Conservation (phyloP, 1,140 invertebrate genomes). For the Pseudoatta argentina region DNA sequence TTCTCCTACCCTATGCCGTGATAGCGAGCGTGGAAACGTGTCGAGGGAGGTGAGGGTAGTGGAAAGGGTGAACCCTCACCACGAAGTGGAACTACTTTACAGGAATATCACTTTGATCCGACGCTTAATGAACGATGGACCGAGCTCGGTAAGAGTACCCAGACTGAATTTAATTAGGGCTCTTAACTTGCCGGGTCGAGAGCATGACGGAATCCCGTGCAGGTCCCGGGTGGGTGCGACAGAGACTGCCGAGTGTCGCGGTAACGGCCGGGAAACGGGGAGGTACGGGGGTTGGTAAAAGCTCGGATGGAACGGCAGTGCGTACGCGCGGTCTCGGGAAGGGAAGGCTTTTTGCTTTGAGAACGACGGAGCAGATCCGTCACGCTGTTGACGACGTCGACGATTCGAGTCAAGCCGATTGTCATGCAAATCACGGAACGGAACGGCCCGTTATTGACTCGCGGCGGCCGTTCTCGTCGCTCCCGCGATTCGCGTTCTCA, state of each 20-base stretch:
- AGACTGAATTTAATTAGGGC: slow-evolving; percentile 85
- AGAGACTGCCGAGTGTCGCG: slow-evolving; percentile 49
- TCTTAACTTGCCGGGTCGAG: slow-evolving; percentile 80
- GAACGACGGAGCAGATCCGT: slow-evolving; percentile 77
- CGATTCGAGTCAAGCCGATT: slow-evolving; percentile 77
- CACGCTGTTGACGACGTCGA: slow-evolving; percentile 75
- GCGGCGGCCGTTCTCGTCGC: slow-evolving; percentile 63
- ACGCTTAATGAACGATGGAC: slow-evolving; percentile 83
- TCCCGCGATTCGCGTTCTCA: slow-evolving; percentile 65
- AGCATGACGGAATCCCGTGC: slow-evolving; percentile 73
- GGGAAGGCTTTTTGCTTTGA: slow-evolving; percentile 79
- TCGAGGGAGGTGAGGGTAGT: slow-evolving; percentile 63
- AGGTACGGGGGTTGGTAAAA: slow-evolving; percentile 77
- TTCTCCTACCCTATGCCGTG: slow-evolving; percentile 40
- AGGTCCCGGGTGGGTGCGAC: slow-evolving; percentile 60
- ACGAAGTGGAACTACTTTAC: slow-evolving; percentile 76
- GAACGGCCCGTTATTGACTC: slow-evolving; percentile 80
- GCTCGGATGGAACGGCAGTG: slow-evolving; percentile 77
- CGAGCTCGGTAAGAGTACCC: slow-evolving; percentile 82
- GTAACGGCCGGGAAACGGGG: slow-evolving; percentile 66
- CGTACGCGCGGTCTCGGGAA: slow-evolving; percentile 61
- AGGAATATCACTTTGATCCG: slow-evolving; percentile 85
- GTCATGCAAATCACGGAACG: slow-evolving; percentile 82
- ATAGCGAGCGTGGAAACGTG: slow-evolving; percentile 53
- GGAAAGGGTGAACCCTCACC: slow-evolving; percentile 70